Conservation (phyloP, 2,888 invertebrate genomes). For the Caenorhabditis virilis region DNA sequence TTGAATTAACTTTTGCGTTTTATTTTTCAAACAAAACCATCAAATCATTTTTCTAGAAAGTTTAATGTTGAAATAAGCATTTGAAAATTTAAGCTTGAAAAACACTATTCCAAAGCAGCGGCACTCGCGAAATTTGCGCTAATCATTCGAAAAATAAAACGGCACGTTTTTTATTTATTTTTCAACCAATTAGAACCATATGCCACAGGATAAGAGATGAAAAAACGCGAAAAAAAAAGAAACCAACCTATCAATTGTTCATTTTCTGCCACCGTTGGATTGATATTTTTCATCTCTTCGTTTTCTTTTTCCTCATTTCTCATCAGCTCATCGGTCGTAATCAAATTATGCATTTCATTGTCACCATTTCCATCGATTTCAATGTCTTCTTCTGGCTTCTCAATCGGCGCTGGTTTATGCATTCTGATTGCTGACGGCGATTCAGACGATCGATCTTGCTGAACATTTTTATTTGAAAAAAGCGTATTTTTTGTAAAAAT, state of each 20-base stretch:
- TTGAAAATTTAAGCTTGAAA: background rate
- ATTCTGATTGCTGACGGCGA: slow-evolving; percentile 23
- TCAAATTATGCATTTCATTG: too few relatives aligned
- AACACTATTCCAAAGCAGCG: background rate
- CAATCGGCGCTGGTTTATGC: slow-evolving; percentile 28
- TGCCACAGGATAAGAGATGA: background rate
- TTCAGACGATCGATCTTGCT: background rate
- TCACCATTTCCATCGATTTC: slow-evolving; percentile 14
- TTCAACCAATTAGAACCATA: slow-evolving; percentile 20
- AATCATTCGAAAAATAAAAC: background rate
- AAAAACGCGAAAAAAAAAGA: slow-evolving; percentile 1
- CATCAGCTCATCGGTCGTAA: background rate
- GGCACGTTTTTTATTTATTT: background rate
- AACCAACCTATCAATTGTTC: slow-evolving; percentile 27
- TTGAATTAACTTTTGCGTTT: too few relatives aligned
- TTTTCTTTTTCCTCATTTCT: slow-evolving; percentile 18
- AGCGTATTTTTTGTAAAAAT: background rate
- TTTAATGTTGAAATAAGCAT: background rate
- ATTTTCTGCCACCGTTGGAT: slow-evolving; percentile 2
- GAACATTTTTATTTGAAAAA: background rate
- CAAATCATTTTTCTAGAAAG: too few relatives aligned
- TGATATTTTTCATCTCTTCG: slow-evolving; percentile 1
- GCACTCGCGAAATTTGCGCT: background rate
- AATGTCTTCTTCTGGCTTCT: slow-evolving; percentile 16
- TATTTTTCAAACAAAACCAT: too few relatives aligned